These are phyloP conservation scores for Dromiciops gliroides DNA, from an alignment of 2,113 vertebrate genomes.

Conservation along the genomic window DNA sequence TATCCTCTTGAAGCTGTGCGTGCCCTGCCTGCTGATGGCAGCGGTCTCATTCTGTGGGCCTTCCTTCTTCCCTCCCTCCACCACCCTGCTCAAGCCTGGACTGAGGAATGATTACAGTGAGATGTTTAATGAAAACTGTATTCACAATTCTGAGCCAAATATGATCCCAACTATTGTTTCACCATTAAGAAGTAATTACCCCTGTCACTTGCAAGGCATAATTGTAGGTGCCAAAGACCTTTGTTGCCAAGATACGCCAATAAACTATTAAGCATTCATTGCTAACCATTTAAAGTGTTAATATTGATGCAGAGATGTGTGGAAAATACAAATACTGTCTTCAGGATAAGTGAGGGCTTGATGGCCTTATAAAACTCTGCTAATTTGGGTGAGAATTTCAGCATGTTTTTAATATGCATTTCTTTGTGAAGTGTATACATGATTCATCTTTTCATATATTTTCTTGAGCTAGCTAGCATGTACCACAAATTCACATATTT, in stretches of 20 bases:
- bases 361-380: slow-evolving; percentile 34
- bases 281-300: slow-evolving; percentile 52
- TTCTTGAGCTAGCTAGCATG: slow-evolving; percentile 30
- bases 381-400: slow-evolving; percentile 48
- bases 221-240: slow-evolving; percentile 1
- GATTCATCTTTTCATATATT: neutral
- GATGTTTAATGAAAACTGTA: slow-evolving; percentile 56
- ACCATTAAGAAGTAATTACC: slow-evolving; percentile 61
- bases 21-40: slow-evolving; percentile 45
- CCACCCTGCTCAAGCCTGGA: slow-evolving; percentile 45
- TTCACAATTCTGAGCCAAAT: slow-evolving; percentile 58
- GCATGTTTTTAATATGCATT: slow-evolving; percentile 50
- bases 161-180: slow-evolving; percentile 56
- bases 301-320: slow-evolving; percentile 57
- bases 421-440: slow-evolving; percentile 27
- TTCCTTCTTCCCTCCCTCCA: slow-evolving; percentile 47
- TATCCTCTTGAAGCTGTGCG: slow-evolving; percentile 47
- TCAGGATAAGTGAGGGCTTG: slow-evolving; percentile 61
- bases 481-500: slow-evolving; percentile 59
- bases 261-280: slow-evolving; percentile 57
- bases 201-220: slow-evolving; percentile 15
- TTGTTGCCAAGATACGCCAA: slow-evolving; percentile 60
- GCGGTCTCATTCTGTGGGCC: neutral
- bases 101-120: slow-evolving; percentile 48
- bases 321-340: slow-evolving; percentile 34